Base-by-base conservation (phyloP, 2,113 vertebrate species). In the Entelurus aequoreus region DNA sequence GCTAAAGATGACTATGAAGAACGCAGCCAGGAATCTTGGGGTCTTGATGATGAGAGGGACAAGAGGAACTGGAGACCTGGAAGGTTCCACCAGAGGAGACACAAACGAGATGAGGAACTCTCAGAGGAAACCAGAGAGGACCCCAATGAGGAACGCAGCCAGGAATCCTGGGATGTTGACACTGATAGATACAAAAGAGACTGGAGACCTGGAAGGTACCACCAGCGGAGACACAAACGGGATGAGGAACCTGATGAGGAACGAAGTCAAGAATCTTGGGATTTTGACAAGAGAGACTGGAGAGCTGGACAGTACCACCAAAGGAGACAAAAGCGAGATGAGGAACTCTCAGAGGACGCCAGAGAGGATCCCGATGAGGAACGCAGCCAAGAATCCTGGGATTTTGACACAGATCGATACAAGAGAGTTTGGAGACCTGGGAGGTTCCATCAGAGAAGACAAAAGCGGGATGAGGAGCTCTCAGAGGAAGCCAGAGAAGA, bases 111-210 rank as follows among this genome's bases (percentile, higher is more conserved):
- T 10, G 69, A 84, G 44, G 79, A 81, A 62, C 51, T 66, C 2
- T 50, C 69, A n/a, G 64, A 79, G 38, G 69, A 82, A 46, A 56
- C 50, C 15, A 65, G 58, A 5, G 76, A 86, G 1, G 80, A 86
- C 2, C 75, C 78, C 15, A 83, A 84, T 52, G 84, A 87, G 50
- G 84, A 86, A 0, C 76, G 82, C 28, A 90, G 86, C 56, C 88
- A 88, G 55, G 87, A 85, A 62, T 76, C 44, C 0, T 86, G 82
- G 83, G 82, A 54, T 19, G 12, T 86, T 5, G 84, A 82, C 0
- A 9, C 40, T 0, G 62, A 55, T 0, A 60, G 72, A 19, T 66
- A 81, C 4, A 82, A 80, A 40, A 71, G 77, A 40, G n/a, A 47
- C 3, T 82, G 77, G 77, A 72, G 65, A 2, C 2, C 75, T 0